Evolutionary conservation across 2,797 vertebrate species (phyloP), one percentile per base, ranked within the genome.

Genomic region (Serranus cabrilla): DNA sequence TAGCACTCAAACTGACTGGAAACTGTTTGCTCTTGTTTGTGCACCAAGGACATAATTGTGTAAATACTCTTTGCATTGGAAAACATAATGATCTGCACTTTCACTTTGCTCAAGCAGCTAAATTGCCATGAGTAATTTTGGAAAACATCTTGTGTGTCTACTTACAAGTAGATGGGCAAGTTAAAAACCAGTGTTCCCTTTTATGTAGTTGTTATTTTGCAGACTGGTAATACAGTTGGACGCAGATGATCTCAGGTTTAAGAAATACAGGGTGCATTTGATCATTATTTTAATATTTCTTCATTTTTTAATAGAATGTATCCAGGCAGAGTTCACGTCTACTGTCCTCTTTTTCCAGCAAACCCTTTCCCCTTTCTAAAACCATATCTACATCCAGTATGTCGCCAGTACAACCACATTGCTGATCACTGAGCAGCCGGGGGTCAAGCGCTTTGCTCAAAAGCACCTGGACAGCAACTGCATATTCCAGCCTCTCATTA

Each of bases 401-500:
- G 21, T 55, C 46, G 9, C 49, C 62, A 55, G 45, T 61, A 45
- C 27, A 58, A 57, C 34, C 40, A 51, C 56, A 46, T 59, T 42
- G 74, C 62, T 78, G 68, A 80, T 80, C 58, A 60, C 60, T n/a
- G 16, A 82, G 54, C 86, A 81, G 68, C 65, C 57, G 74, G 71
- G 42, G 74, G 72, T 85, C 55, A 74, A 61, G 71, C 59, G 14
- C 31, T 73, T 78, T 71, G 54, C 75, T 88, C 71, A 77, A 66
- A 85, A 70, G 68, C 71, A 85, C 79, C 63, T 77, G 64, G 75
- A 80, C 59, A 78, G 45, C 52, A 73, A 78, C 52, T 69, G 51
- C 47, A 65, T 47, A 71, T 74, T 70, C 60, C 27, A 43, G 69
- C 31, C 61, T 83, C 68, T 86, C 71, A 64, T 84, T 87, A 89